phyloP scores from a whole-genome alignment of 2,113 vertebrate species.

The Chamaea fasciata region DNA sequence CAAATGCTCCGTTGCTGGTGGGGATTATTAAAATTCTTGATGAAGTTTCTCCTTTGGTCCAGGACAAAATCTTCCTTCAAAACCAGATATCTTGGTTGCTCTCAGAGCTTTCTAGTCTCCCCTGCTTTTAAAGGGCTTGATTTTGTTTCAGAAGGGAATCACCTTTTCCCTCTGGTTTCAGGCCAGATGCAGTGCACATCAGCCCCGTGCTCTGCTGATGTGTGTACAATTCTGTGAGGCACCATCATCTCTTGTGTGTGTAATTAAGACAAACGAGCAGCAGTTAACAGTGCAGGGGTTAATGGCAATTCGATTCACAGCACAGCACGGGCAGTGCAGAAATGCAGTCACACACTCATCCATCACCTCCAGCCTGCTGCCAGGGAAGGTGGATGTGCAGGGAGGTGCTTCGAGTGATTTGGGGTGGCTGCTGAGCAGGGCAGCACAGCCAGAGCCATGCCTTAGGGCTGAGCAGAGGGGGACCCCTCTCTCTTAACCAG shows the following conservation, averaged over 20 bases:
- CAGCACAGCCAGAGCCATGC: neutral
- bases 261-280: neutral
- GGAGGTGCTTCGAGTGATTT: neutral
- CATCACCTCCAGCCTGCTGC: neutral
- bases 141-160: neutral
- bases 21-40: neutral
- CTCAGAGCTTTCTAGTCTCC: neutral
- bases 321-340: neutral
- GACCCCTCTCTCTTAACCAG: neutral
- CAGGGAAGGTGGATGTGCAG: neutral
- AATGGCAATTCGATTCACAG: neutral
- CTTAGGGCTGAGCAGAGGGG: neutral
- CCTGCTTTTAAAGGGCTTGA: neutral
- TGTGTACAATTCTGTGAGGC: fast-evolving
- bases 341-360: neutral
- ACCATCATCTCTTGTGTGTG: neutral
- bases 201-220: fast-evolving
- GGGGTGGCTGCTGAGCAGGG: neutral
- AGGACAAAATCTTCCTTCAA: neutral
- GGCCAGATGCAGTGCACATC: neutral
- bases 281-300: neutral
- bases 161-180: neutral
- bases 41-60: neutral
- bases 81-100: neutral
- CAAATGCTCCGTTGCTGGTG: neutral